Conservation (phyloP, 2,797 vertebrate species). For the Clarias pachynema region DNA sequence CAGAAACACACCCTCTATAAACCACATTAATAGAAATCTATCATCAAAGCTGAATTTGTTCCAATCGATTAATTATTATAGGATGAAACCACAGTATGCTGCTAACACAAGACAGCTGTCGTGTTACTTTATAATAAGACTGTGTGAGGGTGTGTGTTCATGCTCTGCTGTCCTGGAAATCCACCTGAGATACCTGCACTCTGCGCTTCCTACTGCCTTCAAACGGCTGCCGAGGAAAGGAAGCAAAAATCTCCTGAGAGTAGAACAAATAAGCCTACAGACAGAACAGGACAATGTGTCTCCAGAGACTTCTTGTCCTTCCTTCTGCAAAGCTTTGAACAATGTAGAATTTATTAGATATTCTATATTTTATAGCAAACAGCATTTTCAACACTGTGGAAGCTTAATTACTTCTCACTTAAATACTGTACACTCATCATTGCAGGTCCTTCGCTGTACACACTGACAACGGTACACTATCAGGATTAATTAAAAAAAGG, state of each 20-base stretch:
- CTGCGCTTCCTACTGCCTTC: background rate
- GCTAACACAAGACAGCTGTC: constrained; percentile 11
- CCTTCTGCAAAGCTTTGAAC: background rate
- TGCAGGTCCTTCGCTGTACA: background rate
- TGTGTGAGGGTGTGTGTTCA: constrained; percentile 11
- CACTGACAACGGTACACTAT: background rate
- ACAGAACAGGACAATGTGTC: constrained; percentile 12
- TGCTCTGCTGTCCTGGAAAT: constrained; percentile 7
- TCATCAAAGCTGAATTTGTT: background rate
- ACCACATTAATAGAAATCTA: background rate
- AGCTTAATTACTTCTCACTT: background rate
- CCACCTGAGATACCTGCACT: constrained; percentile 13
- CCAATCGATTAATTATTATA: background rate
- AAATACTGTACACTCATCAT: background rate
- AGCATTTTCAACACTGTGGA: background rate
- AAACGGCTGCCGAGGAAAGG: background rate
- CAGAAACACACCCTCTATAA: background rate
- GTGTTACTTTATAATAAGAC: background rate
- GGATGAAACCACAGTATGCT: background rate
- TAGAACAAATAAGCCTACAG: background rate
- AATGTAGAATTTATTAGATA: background rate
- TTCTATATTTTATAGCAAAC: background rate
- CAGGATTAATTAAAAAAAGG: background rate
- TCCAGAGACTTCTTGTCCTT: background rate
- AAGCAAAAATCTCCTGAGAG: constrained; percentile 2